Evolutionary conservation across 2,888 invertebrate genomes (phyloP).

Genomic region (Orchesellides sinensis): DNA sequence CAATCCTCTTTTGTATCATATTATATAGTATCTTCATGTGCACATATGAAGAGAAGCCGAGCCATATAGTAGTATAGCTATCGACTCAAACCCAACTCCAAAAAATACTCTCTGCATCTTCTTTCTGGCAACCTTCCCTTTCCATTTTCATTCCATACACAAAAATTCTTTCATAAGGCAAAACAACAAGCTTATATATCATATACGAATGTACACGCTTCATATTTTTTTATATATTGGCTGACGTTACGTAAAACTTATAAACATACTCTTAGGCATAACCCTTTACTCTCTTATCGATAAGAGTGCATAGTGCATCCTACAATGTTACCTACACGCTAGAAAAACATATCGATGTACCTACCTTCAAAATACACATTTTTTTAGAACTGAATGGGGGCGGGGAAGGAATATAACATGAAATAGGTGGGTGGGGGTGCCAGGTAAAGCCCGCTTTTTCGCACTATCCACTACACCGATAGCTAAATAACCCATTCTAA

Average conservation of each 20-base stretch:
- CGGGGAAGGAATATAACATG: slow-evolving; percentile 12
- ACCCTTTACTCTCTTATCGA: background rate
- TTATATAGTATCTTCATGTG: too few relatives aligned
- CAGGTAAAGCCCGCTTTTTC: slow-evolving; percentile 13
- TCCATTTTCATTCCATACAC: slow-evolving; percentile 21
- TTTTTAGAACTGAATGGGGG: slow-evolving; percentile 8
- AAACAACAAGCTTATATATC: background rate
- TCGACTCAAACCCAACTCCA: slow-evolving; percentile 23
- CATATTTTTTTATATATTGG: background rate
- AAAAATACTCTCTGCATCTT: slow-evolving; percentile 20
- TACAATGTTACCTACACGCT: too few relatives aligned
- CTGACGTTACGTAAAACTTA: background rate
- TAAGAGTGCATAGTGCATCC: too few relatives aligned
- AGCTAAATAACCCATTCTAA: too few relatives aligned
- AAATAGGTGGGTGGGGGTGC: background rate
- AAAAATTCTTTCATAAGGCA: background rate
- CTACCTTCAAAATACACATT: background rate
- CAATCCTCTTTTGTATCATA: background rate
- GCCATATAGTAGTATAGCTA: background rate
- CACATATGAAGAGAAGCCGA: background rate
- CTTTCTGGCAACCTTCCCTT: slow-evolving; percentile 37
- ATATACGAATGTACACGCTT: background rate
- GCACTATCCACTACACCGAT: background rate
- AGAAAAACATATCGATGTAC: background rate
- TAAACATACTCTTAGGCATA: background rate